phyloP scores from a whole-genome alignment of 1,140 invertebrate genomes.

The Leptopilina clavipes region DNA sequence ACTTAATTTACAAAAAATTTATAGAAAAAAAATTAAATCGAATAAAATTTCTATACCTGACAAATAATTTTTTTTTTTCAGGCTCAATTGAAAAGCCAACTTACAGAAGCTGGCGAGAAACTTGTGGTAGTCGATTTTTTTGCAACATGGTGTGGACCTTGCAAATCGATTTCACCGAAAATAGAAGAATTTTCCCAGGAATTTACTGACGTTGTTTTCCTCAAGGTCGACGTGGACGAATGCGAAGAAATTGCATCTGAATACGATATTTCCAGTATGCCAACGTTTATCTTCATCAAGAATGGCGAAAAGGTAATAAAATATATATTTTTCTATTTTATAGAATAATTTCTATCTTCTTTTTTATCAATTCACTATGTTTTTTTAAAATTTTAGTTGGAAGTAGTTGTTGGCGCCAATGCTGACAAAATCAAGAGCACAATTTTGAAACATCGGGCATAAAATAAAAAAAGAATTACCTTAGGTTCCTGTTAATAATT shows the following conservation, averaged over 20 bases:
- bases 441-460: no score
- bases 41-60: no score
- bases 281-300: slow-evolving; percentile 94
- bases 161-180: slow-evolving; percentile 92
- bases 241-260: slow-evolving; percentile 87
- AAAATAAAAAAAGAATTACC: no score
- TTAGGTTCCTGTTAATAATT: slow-evolving; percentile 18
- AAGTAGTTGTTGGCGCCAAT: slow-evolving; percentile 88
- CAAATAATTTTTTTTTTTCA: slow-evolving; percentile 61
- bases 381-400: slow-evolving; percentile 71
- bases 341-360: no score
- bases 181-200: slow-evolving; percentile 83
- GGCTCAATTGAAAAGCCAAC: slow-evolving; percentile 83
- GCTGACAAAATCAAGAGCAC: slow-evolving; percentile 79
- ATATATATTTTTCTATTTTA: no score
- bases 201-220: slow-evolving; percentile 78
- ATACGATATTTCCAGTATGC: slow-evolving; percentile 92
- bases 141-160: slow-evolving; percentile 93
- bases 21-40: neutral
- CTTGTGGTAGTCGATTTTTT: slow-evolving; percentile 93
- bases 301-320: slow-evolving; percentile 79
- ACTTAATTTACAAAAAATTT: no score
- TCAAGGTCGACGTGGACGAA: slow-evolving; percentile 92
- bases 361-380: no score
- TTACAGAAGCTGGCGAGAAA: slow-evolving; percentile 85